Evolutionary conservation across 2,797 vertebrate species (phyloP), one percentile per base, ranked within the genome.

Genomic region (Ptychobarbus kaznakovi): DNA sequence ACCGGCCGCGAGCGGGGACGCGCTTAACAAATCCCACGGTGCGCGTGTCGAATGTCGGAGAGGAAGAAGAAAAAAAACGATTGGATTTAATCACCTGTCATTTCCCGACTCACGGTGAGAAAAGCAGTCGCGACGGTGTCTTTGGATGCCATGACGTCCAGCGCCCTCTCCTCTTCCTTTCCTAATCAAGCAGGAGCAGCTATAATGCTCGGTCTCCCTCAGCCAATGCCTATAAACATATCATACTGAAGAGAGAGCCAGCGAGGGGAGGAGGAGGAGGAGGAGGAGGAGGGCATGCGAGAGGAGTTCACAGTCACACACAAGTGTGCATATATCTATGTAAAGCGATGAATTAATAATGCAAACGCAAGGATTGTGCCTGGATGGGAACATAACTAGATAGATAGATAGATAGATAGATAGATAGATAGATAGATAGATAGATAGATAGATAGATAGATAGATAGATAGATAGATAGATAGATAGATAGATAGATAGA

Each of bases 91-190:
- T 79, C 87, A 95, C 95, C 95, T 95, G 94, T 94, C 89, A 95
- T 94, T 75, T 96, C 95, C 78, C 93, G 92, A 91, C 92, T 94
- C 90, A 96, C 93, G 90, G 80, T 91, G 78, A 89, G 87, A 86
- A 94, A 95, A 69, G 92, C 92, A 75, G 91, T 83, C 25, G 93
- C 86, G 6, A 90, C 82, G 90, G 44, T 90, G 68, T 95, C 95
- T 80, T 94, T 95, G 13, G 93, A 91, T 89, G 95, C 95, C 95
- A 96, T 96, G 88, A 91, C 78, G 82, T 87, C 86, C 80, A 22
- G 84, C 63, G 11, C 38, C 18, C 46, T 56, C 70, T 89, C 87
- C 68, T 74, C 83, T 80, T 83, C 86, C 85, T 88, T 91, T 89
- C 87, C 88, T 90, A 87, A 88, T 89, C 85, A 82, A 80, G 79